Conservation (phyloP, 2,797 vertebrate species). For the Myotis vivesi region DNA sequence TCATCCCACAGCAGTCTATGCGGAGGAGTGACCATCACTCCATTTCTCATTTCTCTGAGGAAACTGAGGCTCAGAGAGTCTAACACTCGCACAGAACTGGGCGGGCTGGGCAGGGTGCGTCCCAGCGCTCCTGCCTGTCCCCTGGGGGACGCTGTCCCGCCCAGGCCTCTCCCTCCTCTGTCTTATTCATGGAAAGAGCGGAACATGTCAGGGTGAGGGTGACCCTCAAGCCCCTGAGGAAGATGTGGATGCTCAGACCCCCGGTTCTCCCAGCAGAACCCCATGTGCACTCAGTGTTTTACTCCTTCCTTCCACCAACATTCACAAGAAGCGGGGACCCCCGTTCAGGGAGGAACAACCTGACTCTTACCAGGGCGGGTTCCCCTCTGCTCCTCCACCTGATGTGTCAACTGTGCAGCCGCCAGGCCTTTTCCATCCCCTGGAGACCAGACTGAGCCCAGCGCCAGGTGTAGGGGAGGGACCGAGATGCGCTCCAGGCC, state of each 20-base stretch:
- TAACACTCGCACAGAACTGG: not conserved
- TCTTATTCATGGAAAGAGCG: not conserved
- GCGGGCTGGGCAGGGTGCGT: not conserved
- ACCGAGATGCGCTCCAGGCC: not conserved
- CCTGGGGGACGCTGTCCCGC: not conserved
- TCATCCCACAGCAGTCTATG: not conserved
- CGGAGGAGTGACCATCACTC: not conserved
- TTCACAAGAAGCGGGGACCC: not conserved
- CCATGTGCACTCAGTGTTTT: fast-evolving
- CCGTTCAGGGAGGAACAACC: not conserved
- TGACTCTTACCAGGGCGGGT: not conserved
- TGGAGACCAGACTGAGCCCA: not conserved
- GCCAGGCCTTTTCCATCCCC: not conserved
- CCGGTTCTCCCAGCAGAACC: not conserved
- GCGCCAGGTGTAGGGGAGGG: not conserved
- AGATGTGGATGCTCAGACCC: not conserved
- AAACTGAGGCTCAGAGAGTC: not conserved
- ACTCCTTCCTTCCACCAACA: not conserved
- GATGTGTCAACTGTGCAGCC: not conserved
- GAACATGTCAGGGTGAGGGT: not conserved
- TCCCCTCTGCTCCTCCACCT: not conserved
- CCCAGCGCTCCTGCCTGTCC: not conserved
- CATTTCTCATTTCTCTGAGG: not conserved
- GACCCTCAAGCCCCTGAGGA: not conserved
- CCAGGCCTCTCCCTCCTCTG: not conserved